These are phyloP conservation scores for Chrysopa pallens DNA, from an alignment of 1,140 invertebrate genomes.

Conservation along the genomic window DNA sequence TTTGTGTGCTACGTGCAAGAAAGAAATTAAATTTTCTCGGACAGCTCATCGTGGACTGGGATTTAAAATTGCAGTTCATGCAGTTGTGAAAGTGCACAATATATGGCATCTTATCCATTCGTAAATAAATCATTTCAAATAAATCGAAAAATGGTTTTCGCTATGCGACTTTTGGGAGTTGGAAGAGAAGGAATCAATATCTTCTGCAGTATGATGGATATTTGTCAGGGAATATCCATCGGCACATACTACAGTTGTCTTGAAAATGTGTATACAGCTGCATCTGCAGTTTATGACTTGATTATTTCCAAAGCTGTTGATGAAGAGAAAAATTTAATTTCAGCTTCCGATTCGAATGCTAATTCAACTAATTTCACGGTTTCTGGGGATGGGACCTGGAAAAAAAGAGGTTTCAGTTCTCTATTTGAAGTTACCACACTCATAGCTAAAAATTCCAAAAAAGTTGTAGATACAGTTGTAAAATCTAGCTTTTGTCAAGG, in stretches of 20 bases:
- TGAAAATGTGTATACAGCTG: conserved; percentile 5
- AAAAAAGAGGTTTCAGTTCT: too few species aligned
- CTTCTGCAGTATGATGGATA: conserved; percentile 12
- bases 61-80: not conserved
- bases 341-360: too few species aligned
- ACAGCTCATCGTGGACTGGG: not conserved
- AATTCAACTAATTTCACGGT: too few species aligned
- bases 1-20: not conserved
- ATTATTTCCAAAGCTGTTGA: too few species aligned
- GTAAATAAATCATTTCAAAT: conserved; percentile 7
- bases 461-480: too few species aligned
- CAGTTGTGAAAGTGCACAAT: not conserved
- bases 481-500: too few species aligned
- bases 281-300: conserved; percentile 5
- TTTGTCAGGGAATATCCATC: conserved; percentile 6
- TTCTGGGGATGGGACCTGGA: too few species aligned
- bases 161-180: conserved; percentile 11
- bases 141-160: conserved; percentile 9
- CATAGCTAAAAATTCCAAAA: too few species aligned
- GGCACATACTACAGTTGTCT: conserved; percentile 5
- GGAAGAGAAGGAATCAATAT: conserved; percentile 10
- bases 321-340: too few species aligned
- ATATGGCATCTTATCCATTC: conserved; percentile 6
- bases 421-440: too few species aligned
- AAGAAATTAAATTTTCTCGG: not conserved